These are phyloP conservation scores for Maconellicoccus hirsutus DNA, from an alignment of 1,140 invertebrate species.

Conservation along the genomic window DNA sequence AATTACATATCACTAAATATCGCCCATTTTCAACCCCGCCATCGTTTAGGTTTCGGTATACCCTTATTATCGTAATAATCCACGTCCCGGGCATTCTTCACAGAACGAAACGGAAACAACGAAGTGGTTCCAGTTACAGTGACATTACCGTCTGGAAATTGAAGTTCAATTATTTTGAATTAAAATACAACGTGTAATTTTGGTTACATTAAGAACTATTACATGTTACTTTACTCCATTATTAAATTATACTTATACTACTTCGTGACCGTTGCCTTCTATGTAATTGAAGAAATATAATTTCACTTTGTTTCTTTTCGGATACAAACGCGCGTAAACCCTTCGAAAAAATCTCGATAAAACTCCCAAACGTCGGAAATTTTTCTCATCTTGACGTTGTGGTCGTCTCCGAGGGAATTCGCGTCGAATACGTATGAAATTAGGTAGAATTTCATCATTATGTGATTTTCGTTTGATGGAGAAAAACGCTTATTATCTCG, in stretches of 20 bases:
- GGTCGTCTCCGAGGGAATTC: no score
- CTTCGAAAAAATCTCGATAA: no score
- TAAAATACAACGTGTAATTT: slow-evolving; percentile 20
- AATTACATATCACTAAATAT: not conserved
- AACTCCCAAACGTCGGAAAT: no score
- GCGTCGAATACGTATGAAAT: no score
- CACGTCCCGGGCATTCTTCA: not conserved
- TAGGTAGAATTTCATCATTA: no score
- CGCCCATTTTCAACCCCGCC: not conserved
- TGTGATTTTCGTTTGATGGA: no score
- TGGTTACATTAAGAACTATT: slow-evolving; percentile 22
- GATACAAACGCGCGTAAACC: no score
- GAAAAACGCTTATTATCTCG: no score
- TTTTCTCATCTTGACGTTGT: no score
- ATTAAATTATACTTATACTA: slow-evolving; percentile 22
- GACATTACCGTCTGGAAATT: slow-evolving; percentile 21
- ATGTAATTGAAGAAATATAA: slow-evolving; percentile 19
- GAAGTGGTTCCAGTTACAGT: slow-evolving; percentile 17
- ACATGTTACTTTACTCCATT: slow-evolving; percentile 21
- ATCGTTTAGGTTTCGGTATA: not conserved
- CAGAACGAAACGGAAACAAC: not conserved
- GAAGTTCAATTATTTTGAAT: slow-evolving; percentile 22
- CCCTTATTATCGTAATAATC: not conserved
- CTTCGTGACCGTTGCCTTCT: slow-evolving; percentile 11
- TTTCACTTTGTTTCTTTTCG: slow-evolving; percentile 5